Base-by-base conservation (phyloP, 2,888 invertebrate genomes). In the Clunio marinus region DNA sequence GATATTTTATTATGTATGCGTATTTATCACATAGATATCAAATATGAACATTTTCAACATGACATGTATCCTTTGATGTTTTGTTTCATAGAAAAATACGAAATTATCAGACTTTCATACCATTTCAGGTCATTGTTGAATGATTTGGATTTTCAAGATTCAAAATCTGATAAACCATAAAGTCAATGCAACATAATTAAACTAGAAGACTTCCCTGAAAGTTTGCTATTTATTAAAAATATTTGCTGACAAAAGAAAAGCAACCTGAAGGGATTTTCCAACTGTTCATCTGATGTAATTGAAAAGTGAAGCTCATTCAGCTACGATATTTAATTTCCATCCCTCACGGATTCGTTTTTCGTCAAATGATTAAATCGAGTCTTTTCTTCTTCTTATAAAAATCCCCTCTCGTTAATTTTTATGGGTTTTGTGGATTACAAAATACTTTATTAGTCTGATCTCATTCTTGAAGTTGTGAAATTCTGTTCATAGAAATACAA, bases 331-430 rank as follows among this genome's bases (percentile, higher is more conserved):
- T 32, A 10, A 32, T 32, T 32, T 10, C 2, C 41, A 41, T 41
- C 41, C 41, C 41, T 41, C 15, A 15, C 15, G 41, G 41, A 41
- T 41, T 41, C 15, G 2, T n/a, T n/a, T n/a, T 17, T 51, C 22
- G 17, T 51, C 51, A 20, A 10, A 51, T 51, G 51, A 51, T 51
- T 51, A 51, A 51, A 51, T 22, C 20, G 51, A 51, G 22, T n/a
- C 22, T 51, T 51, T 51, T 32, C 10, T 32, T 32, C 10, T 4
- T 10, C 4, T 7, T 17, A 8, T 51, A 8, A 10, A 51, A 51
- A 51, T 17, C n/a, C n/a, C n/a, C 57, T 20, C 57, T 57, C 57
- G 57, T 57, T 57, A 57, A 57, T 57, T 57, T 51, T 57, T 57
- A 57, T 57, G 57, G 57, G 7, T 57, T 57, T 57, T 57, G 7